phyloP scores from a whole-genome alignment of 2,113 vertebrate genomes.

The Seriola rivoliana region DNA sequence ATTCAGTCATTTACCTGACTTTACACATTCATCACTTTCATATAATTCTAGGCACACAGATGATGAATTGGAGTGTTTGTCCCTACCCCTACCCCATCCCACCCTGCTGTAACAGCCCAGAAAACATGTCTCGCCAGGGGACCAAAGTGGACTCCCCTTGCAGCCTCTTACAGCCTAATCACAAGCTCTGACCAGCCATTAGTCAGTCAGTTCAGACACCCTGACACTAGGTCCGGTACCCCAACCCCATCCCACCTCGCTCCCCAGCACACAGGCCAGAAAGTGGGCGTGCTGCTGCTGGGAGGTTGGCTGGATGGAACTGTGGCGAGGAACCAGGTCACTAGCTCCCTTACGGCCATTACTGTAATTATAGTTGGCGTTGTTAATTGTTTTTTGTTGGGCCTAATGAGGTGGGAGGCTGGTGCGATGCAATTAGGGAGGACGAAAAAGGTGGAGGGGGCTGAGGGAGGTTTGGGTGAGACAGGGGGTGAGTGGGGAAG shows the following conservation, averaged over 20 bases:
- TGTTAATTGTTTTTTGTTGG: conserved; percentile 80
- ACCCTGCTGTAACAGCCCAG: conserved; percentile 34
- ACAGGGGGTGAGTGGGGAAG: conserved; percentile 28
- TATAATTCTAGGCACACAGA: conserved; percentile 52
- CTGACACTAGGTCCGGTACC: conserved; percentile 69
- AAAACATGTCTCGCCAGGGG: conserved; percentile 52
- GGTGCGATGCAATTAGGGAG: conserved; percentile 59
- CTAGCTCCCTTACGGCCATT: conserved; percentile 80
- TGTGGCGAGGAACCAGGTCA: conserved; percentile 76
- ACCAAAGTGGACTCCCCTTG: conserved; percentile 25
- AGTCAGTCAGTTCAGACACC: conserved; percentile 71
- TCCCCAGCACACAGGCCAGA: conserved; percentile 41
- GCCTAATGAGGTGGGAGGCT: conserved; percentile 70
- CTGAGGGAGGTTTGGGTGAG: conserved; percentile 32
- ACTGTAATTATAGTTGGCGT: conserved; percentile 83
- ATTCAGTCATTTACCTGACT: conserved; percentile 79
- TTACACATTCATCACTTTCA: conserved; percentile 81
- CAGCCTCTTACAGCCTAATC: conserved; percentile 61
- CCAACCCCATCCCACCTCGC: conserved; percentile 37
- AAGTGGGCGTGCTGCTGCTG: conserved; percentile 55
- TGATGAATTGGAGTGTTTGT: conserved; percentile 76
- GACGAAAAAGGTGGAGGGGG: conserved; percentile 22
- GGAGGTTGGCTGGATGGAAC: conserved; percentile 39
- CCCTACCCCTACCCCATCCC: neutral
- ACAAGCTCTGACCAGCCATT: conserved; percentile 72